Base-by-base conservation (phyloP, 2,113 vertebrate species). In the Guaruba guarouba region DNA sequence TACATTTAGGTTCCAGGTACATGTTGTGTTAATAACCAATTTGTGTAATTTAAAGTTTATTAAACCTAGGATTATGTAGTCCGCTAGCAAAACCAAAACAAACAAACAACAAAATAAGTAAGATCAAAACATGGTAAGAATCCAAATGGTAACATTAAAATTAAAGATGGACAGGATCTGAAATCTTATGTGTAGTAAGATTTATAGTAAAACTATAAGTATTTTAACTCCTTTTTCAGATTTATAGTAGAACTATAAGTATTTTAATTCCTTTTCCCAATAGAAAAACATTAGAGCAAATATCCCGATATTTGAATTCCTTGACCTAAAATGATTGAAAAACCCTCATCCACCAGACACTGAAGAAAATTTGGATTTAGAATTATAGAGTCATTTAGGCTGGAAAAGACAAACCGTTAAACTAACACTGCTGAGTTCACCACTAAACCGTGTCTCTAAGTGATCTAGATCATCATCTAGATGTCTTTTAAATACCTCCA, bases 21-120 rank as follows among this genome's bases (percentile, higher is more conserved):
- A 25, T 76, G 51, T 84, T 71, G 5, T 5, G 73, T 76, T 68
- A 69, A n/a, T 25, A 76, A 15, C 2, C 39, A 25, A 44, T 51
- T 67, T 54, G 15, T 46, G 82, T 70, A 0, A 54, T 83, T 82
- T 66, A 11, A 64, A 85, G 4, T 68, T 15, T 39, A 63, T 39
- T 74, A 71, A 78, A 82, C 43, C 23, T 4, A 16, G 11, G 31
- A n/a, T 46, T 70, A 5, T 23, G 8, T 24, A 80, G 16, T 51
- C 15, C 15, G 13, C 18, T 23, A 28, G 8, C 2, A 3, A 77
- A 51, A 1, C 1, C 41, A 48, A 54, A 54, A 2, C 33, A 20
- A 64, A 23, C 3, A 5, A 10, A 51, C 29, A 44, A 48, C 16
- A 35, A 35, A 63, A 49, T 33, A 14, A 55, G 12, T 6, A 63